These are phyloP conservation scores for Octodon degus DNA, from an alignment of 2,113 vertebrate species.

Conservation along the genomic window DNA sequence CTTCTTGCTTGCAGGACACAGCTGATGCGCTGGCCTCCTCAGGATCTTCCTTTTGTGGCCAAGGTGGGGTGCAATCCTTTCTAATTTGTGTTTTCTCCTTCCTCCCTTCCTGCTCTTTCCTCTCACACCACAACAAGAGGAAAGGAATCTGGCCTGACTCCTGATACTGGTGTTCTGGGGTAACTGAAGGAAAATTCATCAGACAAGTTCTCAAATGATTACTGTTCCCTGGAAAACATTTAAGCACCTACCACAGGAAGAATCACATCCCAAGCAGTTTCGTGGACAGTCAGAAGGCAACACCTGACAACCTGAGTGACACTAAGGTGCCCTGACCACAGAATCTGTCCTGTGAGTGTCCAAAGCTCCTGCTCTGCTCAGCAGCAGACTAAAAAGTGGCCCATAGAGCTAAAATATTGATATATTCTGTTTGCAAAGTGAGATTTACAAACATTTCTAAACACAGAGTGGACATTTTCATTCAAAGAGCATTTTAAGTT, in stretches of 20 bases:
- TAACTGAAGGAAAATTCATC: not conserved
- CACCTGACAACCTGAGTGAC: not conserved
- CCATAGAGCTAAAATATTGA: not conserved
- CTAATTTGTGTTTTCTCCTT: not conserved
- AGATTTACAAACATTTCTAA: not conserved
- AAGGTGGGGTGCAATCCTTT: fast-evolving
- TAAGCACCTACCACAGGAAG: not conserved
- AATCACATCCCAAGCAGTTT: not conserved
- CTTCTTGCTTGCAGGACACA: not conserved
- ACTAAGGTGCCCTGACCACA: not conserved
- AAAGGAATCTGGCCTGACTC: not conserved
- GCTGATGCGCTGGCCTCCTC: not conserved
- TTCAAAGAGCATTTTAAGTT: not conserved
- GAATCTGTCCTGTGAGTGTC: not conserved
- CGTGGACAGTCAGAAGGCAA: not conserved
- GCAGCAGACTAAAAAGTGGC: too few relatives aligned
- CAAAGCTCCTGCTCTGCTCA: not conserved
- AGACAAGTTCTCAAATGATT: not conserved
- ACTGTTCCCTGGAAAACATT: not conserved
- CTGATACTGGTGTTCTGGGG: not conserved
- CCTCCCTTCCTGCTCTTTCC: not conserved
- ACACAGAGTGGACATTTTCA: not conserved
- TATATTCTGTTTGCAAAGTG: not conserved
- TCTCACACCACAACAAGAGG: not conserved
- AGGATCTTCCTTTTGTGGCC: not conserved